Conservation (phyloP, 2,888 invertebrate genomes). For the Aleiodes alternator region DNA sequence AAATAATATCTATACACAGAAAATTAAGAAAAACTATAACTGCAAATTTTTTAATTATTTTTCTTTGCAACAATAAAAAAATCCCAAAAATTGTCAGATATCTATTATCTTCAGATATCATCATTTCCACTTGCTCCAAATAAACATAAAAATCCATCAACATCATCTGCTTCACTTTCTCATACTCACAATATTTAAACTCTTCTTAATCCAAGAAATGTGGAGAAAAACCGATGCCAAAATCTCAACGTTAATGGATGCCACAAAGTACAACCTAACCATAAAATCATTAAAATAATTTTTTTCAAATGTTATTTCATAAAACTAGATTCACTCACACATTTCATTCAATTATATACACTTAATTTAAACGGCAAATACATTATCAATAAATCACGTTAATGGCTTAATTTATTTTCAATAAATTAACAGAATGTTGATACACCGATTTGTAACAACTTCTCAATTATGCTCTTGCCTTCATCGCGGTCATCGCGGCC, state of each 20-base stretch:
- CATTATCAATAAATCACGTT: neutral
- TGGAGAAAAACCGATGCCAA: slow-evolving; percentile 52
- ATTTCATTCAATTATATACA: neutral
- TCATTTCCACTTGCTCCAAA: neutral
- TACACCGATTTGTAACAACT: slow-evolving; percentile 14
- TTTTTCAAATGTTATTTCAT: neutral
- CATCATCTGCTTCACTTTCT: neutral
- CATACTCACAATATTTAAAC: neutral
- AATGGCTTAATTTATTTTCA: neutral
- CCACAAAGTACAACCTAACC: slow-evolving; percentile 63
- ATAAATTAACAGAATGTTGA: slow-evolving; percentile 13
- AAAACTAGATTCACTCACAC: neutral
- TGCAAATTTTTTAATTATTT: too few species aligned
- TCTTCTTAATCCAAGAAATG: slow-evolving; percentile 13
- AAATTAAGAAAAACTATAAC: too few species aligned
- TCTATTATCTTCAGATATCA: neutral
- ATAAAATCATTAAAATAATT: slow-evolving; percentile 58
- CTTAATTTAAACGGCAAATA: neutral
- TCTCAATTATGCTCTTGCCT: slow-evolving; percentile 17
- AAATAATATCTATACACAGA: too few species aligned
- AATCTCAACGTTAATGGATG: slow-evolving; percentile 63
- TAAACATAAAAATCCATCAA: too few species aligned
- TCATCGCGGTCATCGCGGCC: slow-evolving; percentile 23
- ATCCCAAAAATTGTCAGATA: too few species aligned
- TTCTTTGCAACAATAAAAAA: too few species aligned